These are phyloP conservation scores for Drosophila acutilabella DNA, from an alignment of 2,888 invertebrate species.

Conservation along the genomic window DNA sequence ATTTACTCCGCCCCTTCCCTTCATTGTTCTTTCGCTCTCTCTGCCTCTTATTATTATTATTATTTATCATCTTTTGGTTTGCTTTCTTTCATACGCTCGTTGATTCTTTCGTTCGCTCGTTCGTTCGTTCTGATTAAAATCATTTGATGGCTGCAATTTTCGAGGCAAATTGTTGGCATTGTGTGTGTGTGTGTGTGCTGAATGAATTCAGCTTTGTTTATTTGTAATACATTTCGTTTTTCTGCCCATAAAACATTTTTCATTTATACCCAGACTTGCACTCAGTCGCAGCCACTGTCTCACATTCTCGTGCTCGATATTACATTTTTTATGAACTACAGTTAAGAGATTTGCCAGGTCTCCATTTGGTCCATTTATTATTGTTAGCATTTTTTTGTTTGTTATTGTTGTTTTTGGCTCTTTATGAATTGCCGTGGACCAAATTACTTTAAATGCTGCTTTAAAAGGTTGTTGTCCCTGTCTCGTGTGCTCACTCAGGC, in stretches of 20 bases:
- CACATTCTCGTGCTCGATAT: conserved; percentile 21
- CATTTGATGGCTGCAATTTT: conserved; percentile 59
- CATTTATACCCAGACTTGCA: conserved; percentile 29
- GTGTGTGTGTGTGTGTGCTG: conserved; percentile 39
- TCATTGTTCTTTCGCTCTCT: not conserved
- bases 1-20: conserved; percentile 20
- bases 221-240: conserved; percentile 57
- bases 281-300: not conserved
- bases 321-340: conserved; percentile 53
- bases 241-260: conserved; percentile 45
- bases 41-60: conserved; percentile 23
- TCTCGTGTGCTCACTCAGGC: conserved; percentile 5
- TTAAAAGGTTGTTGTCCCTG: conserved; percentile 40
- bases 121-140: conserved; percentile 63
- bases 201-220: conserved; percentile 37
- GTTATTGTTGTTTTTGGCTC: not conserved
- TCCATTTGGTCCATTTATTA: conserved; percentile 27
- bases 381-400: conserved; percentile 19
- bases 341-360: conserved; percentile 30
- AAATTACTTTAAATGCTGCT: conserved; percentile 33
- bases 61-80: conserved; percentile 33
- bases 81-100: conserved; percentile 21
- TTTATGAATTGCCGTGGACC: conserved; percentile 12
- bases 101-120: not conserved
- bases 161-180: conserved; percentile 51